Percentiles rank a stretch among this genome's conserved stretches.
phyloP scores from a whole-genome alignment of 2,888 invertebrate species.

The Luperina nickerlii region DNA sequence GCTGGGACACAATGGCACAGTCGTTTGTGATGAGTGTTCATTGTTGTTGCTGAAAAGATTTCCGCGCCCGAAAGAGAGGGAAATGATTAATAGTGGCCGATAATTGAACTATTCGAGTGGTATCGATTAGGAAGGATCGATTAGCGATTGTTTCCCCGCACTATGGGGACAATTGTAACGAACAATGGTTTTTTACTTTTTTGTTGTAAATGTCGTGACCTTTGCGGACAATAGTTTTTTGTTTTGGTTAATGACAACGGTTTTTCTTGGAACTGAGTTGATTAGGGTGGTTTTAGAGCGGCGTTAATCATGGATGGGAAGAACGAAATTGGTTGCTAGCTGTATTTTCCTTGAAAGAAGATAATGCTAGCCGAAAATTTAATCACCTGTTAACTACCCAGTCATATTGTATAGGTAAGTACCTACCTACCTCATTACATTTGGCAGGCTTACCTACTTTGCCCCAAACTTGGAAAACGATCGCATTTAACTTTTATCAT shows the following conservation, averaged over 20 bases:
- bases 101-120: conserved; percentile 67
- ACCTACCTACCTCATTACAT: not conserved
- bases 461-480: not conserved
- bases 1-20: conserved; percentile 70
- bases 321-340: not conserved
- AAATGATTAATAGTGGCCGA: conserved; percentile 66
- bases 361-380: not conserved
- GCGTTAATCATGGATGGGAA: not conserved
- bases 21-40: conserved; percentile 71
- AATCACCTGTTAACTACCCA: not conserved
- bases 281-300: not conserved
- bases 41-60: conserved; percentile 72
- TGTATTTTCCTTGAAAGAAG: not conserved
- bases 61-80: conserved; percentile 60
- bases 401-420: not conserved
- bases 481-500: conserved; percentile 25
- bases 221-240: conserved; percentile 44
- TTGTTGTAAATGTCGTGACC: conserved; percentile 40
- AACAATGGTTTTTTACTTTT: conserved; percentile 51
- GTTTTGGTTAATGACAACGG: conserved; percentile 16
- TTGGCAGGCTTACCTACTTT: not conserved
- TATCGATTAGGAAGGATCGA: conserved; percentile 63
- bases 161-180: conserved; percentile 49
- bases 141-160: conserved; percentile 60
- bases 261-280: conserved; percentile 1